A percentile compares a stretch with the other conserved stretches of the same genome.
These are phyloP conservation scores for Forbesichthys papilliferus DNA, from an alignment of 2,113 vertebrate genomes.

Conservation along the genomic window DNA sequence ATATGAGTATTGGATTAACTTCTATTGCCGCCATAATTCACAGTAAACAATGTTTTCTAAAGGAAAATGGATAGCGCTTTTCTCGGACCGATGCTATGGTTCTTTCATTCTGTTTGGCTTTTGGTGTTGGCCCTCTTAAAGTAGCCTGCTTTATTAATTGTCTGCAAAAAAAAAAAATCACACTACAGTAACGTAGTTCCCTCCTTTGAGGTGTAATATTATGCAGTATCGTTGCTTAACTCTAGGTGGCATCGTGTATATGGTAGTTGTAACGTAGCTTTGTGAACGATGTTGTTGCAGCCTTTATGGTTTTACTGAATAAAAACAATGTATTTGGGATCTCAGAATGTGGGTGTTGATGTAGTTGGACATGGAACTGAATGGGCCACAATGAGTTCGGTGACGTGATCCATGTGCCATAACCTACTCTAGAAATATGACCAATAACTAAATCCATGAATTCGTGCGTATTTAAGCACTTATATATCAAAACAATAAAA, in stretches of 20 bases:
- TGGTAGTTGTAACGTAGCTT: slow-evolving; percentile 73
- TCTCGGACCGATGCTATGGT: slow-evolving; percentile 61
- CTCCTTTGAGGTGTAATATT: slow-evolving; percentile 40
- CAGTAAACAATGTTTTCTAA: slow-evolving; percentile 18
- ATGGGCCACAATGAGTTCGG: slow-evolving; percentile 58
- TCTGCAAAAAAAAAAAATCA: slow-evolving; percentile 38
- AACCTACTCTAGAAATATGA: slow-evolving; percentile 11
- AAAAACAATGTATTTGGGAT: slow-evolving; percentile 34
- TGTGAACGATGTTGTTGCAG: slow-evolving; percentile 73
- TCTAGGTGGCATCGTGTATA: slow-evolving; percentile 72
- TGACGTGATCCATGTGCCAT: slow-evolving; percentile 54
- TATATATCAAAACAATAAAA: no score
- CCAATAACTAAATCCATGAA: no score
- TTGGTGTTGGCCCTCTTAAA: slow-evolving; percentile 53
- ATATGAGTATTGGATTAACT: neutral
- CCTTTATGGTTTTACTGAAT: slow-evolving; percentile 53
- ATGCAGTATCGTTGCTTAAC: slow-evolving; percentile 66
- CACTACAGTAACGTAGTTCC: slow-evolving; percentile 40
- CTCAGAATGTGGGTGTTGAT: slow-evolving; percentile 21
- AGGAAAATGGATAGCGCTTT: slow-evolving; percentile 59
- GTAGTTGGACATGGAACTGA: slow-evolving; percentile 44
- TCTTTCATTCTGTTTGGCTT: slow-evolving; percentile 61
- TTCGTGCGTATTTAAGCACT: no score
- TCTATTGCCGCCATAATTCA: slow-evolving; percentile 4
- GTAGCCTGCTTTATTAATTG: slow-evolving; percentile 51